Evolutionary conservation across 1,140 invertebrate species (phyloP), one percentile per base, ranked within the genome.

Genomic region (Schmidtea mediterranea): DNA sequence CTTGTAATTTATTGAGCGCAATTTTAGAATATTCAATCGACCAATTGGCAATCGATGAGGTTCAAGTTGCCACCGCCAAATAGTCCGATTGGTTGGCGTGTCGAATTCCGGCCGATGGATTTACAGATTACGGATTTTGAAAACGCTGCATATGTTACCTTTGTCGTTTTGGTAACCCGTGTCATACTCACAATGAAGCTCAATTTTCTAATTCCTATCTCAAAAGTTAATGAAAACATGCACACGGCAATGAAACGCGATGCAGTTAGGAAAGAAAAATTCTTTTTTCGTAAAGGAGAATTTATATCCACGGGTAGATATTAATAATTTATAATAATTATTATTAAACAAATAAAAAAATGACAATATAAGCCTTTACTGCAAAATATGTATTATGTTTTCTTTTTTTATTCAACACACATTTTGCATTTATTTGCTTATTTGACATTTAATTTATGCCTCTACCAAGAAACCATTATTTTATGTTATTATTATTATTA

Each of bases 11-110:
- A n/a, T n/a, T n/a, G n/a, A n/a, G n/a, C n/a, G n/a, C n/a, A n/a
- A n/a, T n/a, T 57, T 8, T 59, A 87, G 80, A 97, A 95, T 61
- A 92, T 99, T 56, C 92, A 99, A 65, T 95, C 89, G 0, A 98
- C 92, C 5, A 99, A 99, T 69, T 99, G 92, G 92, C 90, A 98
- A 71, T 94, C 89, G 8, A 94, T 99, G 90, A 73, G 92, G 15
- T 97, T 98, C 67, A 98, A 98, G 67, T 84, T 87, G 40, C 90
- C 92, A 49, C 89, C 83, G 10, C 74, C 63, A 13, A 57, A 62
- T 48, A 59, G 59, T 46, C 53, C 78, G 37, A 94, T 97, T 62
- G 89, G 92, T 15, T 99, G 92, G 92, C 72, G 92, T 53, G 92
- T 99, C 1, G 92, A 99, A 70, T 99, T 99, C 69, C 74, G 92